These are phyloP conservation scores for Pholis gunnellus DNA, from an alignment of 2,113 vertebrate species.

Conservation along the genomic window DNA sequence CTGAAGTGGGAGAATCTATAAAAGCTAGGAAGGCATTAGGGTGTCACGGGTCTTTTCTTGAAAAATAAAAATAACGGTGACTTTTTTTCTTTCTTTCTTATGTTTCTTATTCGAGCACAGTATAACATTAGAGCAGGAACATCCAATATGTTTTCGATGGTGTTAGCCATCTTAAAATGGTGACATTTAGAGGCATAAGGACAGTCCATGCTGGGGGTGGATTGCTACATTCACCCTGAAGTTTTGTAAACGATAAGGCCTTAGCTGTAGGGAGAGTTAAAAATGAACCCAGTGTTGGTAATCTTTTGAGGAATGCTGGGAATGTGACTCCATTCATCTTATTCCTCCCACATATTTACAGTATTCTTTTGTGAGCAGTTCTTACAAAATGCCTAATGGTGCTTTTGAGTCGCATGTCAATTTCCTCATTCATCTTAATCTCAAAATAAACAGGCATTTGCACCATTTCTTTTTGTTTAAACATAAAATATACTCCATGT, in stretches of 20 bases:
- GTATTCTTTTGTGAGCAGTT: background rate
- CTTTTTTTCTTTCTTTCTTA: too few species aligned
- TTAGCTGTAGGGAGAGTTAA: background rate
- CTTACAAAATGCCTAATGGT: background rate
- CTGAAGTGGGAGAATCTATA: slow-evolving; percentile 65
- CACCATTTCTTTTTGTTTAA: background rate
- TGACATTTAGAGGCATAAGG: background rate
- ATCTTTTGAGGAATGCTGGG: slow-evolving; percentile 17
- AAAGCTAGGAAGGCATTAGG: slow-evolving; percentile 33
- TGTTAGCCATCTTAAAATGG: background rate
- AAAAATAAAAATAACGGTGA: background rate
- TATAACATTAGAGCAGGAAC: slow-evolving; percentile 1
- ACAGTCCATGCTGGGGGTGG: background rate
- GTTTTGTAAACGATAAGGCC: background rate
- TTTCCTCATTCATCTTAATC: background rate
- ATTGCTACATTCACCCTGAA: background rate
- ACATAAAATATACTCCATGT: background rate
- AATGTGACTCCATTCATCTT: background rate
- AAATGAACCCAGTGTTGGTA: slow-evolving; percentile 8
- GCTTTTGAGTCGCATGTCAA: background rate
- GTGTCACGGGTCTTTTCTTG: slow-evolving; percentile 21
- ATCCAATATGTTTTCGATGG: background rate
- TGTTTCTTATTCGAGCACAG: background rate
- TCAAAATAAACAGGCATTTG: slow-evolving; percentile 1
- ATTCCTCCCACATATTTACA: background rate